A percentile compares a stretch with the other conserved stretches of the same genome.
phyloP scores from a whole-genome alignment of 2,888 invertebrate genomes.

The Tipula helvola region DNA sequence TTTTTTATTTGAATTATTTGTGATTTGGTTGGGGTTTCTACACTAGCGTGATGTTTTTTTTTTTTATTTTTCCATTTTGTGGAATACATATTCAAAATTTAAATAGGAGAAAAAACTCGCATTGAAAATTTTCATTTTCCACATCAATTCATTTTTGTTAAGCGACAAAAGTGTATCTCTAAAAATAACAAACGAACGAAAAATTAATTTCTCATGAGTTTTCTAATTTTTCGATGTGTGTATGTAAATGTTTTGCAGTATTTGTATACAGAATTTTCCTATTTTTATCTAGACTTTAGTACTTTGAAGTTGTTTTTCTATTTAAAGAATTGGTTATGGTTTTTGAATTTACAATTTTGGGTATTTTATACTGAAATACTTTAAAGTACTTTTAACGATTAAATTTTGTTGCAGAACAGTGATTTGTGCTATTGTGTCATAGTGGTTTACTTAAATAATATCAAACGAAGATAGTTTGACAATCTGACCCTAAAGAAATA shows the following conservation, averaged over 20 bases:
- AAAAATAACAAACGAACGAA: not conserved
- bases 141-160: not conserved
- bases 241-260: not conserved
- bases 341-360: not conserved
- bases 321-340: not conserved
- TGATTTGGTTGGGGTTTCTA: not conserved
- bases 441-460: too few relatives aligned
- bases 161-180: not conserved
- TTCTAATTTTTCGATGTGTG: not conserved
- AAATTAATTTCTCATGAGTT: not conserved
- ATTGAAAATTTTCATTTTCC: not conserved
- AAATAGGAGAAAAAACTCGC: not conserved
- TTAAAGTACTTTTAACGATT: too few relatives aligned
- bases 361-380: too few relatives aligned
- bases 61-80: not conserved
- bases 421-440: too few relatives aligned
- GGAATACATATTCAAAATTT: not conserved
- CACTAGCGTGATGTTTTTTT: not conserved
- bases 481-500: too few relatives aligned
- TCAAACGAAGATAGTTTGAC: too few relatives aligned
- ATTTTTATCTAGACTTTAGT: not conserved
- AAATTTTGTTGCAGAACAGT: too few relatives aligned
- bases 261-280: not conserved
- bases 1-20: not conserved
- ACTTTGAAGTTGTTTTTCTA: not conserved